Evolutionary conservation across 2,888 invertebrate species (phyloP), one percentile per base, ranked within the genome.

Genomic region (Caenorhabditis sp.): DNA sequence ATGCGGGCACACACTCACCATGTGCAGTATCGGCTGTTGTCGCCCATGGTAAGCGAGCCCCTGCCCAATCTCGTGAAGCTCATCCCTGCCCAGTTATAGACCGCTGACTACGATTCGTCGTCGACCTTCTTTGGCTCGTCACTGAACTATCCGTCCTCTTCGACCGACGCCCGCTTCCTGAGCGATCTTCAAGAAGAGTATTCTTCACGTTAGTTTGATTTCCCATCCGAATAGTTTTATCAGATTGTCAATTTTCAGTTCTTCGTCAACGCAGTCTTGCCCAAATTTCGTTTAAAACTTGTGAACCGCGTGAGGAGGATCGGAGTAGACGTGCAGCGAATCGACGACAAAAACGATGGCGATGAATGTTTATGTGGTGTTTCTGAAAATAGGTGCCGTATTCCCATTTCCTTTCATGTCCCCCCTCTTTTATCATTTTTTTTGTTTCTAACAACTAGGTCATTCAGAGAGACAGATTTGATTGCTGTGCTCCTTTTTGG

Each of bases 1-100:
- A 92, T 96, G 83, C 93, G 94, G 90, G 94, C 95, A 13, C 95
- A 95, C 91, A 94, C 94, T 76, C 95, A 96, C 91, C 93, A 93
- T 90, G 95, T 96, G 77, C 95, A 95, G 90, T 94, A 94, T 90
- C 92, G 94, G 86, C 94, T 94, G 89, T 93, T 94, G 83, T 92
- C 94, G 45, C 59, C 70, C 26, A 17, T 68, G 68, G 68, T 68
- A 52, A 24, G 58, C 9, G 30, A 32, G 15, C 11, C 8, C 9
- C 5, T 2, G 1, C 13, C 7, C 22, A 17, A 6, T 20, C 1
- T 2, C 7, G 2, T 15, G 7, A n/a, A n/a, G 5, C 50, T 50
- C 30, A 50, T 15, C 9, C 9, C 15, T 13, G 15, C 13, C 11
- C 6, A 15, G 27, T 63, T 63, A 11, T 27, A 66, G 66, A 66